phyloP scores from a whole-genome alignment of 2,888 invertebrate genomes.

The Mycogona germanica region DNA sequence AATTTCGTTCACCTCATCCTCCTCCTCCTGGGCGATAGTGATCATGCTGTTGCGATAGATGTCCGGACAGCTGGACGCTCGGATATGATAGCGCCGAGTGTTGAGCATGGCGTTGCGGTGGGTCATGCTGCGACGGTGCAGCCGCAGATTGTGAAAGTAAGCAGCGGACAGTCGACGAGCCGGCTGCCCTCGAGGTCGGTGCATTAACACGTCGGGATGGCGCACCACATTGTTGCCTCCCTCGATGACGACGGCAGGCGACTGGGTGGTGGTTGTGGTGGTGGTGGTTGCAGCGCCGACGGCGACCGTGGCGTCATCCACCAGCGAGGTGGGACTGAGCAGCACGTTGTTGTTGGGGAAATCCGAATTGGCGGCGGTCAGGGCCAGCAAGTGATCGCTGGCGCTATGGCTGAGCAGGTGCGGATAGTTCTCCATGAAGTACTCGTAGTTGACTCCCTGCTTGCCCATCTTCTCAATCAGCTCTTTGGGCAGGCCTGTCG shows the following conservation, averaged over 20 bases:
- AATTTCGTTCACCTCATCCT: constrained; percentile 42
- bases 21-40: constrained; percentile 67
- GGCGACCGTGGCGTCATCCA: background rate
- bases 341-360: background rate
- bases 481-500: constrained; percentile 60
- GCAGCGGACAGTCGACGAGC: constrained; percentile 41
- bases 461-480: constrained; percentile 58
- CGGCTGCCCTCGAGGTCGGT: background rate
- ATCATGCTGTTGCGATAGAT: constrained; percentile 77
- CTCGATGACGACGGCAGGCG: background rate
- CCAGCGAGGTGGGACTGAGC: background rate
- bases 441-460: constrained; percentile 54
- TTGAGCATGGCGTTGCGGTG: constrained; percentile 77
- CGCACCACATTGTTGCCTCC: background rate
- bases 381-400: constrained; percentile 11
- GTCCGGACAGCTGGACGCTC: constrained; percentile 82
- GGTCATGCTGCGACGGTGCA: constrained; percentile 49
- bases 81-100: constrained; percentile 61
- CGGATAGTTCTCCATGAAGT: constrained; percentile 60
- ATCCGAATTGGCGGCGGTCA: background rate
- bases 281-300: background rate
- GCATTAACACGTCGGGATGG: background rate
- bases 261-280: background rate
- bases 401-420: constrained; percentile 42
- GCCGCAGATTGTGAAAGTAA: constrained; percentile 56